Conservation (phyloP, 1,140 invertebrate genomes). For the Drosophila elegans region DNA sequence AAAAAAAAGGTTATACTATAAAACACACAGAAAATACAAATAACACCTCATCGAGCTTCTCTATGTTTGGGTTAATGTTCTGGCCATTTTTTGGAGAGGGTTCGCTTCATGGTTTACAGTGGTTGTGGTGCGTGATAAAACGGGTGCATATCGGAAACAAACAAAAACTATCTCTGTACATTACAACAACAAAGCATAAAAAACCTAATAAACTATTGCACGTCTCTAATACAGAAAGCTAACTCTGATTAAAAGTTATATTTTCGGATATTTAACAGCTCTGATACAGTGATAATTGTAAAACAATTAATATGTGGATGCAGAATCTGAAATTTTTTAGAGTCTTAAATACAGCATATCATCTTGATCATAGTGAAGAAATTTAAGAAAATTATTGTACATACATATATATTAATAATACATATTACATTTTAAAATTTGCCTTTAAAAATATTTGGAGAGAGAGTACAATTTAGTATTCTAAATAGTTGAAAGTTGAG, state of each 20-base stretch:
- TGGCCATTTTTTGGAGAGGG: conserved; percentile 31
- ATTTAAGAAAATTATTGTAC: too few species aligned
- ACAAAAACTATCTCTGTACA: conserved; percentile 57
- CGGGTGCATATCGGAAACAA: conserved; percentile 15
- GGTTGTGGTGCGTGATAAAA: conserved; percentile 71
- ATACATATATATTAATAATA: too few species aligned
- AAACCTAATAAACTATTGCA: conserved; percentile 63
- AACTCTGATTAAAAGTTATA: conserved; percentile 28
- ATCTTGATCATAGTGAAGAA: too few species aligned
- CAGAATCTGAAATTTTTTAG: too few species aligned
- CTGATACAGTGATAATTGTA: background rate
- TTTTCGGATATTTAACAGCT: conserved; percentile 5
- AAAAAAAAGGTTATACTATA: background rate
- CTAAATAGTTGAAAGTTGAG: background rate
- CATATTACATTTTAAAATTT: too few species aligned
- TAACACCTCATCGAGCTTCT: conserved; percentile 34
- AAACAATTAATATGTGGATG: too few species aligned
- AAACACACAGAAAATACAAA: conserved; percentile 9
- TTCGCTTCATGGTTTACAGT: conserved; percentile 53
- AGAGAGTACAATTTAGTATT: too few species aligned
- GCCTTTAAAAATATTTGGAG: too few species aligned
- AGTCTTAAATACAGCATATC: too few species aligned
- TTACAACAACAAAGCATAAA: conserved; percentile 31
- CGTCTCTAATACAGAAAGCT: conserved; percentile 62
- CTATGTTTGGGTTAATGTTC: conserved; percentile 32